These are phyloP conservation scores for Pyrgus malvae DNA, from an alignment of 2,888 invertebrate species.

Conservation along the genomic window DNA sequence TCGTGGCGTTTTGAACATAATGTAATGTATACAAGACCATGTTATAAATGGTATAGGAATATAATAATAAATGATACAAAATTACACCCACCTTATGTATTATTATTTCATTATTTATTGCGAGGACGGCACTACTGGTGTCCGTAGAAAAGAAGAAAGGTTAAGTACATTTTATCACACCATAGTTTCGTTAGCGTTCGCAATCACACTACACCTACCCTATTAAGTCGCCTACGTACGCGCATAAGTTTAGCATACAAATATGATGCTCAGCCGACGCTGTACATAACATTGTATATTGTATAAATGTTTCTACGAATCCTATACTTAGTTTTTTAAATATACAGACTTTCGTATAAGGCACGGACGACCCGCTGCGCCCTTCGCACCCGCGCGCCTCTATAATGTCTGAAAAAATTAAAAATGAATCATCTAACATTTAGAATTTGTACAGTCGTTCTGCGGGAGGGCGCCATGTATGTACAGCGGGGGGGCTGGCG, in stretches of 20 bases:
- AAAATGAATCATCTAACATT: neutral
- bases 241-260: neutral
- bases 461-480: neutral
- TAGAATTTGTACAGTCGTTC: neutral
- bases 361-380: slow-evolving; percentile 58
- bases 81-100: neutral
- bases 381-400: slow-evolving; percentile 30
- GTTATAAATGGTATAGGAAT: no score
- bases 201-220: slow-evolving; percentile 13
- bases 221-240: no score
- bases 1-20: neutral
- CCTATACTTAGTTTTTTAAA: slow-evolving; percentile 30
- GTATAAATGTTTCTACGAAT: neutral
- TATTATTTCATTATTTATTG: slow-evolving; percentile 24
- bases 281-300: neutral
- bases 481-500: slow-evolving; percentile 33
- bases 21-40: no score
- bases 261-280: neutral
- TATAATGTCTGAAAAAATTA: neutral
- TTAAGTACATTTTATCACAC: slow-evolving; percentile 37
- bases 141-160: slow-evolving; percentile 30
- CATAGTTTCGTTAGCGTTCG: neutral
- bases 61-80: neutral
- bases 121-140: slow-evolving; percentile 32
- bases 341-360: slow-evolving; percentile 63